phyloP scores from a whole-genome alignment of 2,888 invertebrate species.

The Alloplasta piceator region DNA sequence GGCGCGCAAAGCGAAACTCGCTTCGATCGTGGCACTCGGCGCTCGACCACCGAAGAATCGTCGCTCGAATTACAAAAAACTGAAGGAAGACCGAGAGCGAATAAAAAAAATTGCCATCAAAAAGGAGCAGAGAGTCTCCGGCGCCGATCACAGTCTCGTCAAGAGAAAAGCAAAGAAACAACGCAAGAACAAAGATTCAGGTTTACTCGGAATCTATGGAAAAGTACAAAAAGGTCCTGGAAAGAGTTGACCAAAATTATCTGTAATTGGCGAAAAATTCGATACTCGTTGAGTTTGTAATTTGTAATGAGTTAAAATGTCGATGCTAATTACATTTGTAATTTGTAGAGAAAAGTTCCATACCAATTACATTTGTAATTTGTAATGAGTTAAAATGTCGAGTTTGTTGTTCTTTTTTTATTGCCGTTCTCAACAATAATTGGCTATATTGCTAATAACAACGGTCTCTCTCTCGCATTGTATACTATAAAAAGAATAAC shows the following conservation, averaged over 20 bases:
- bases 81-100: conserved; percentile 86
- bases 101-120: conserved; percentile 83
- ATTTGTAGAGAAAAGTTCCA: too few relatives aligned
- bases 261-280: too few relatives aligned
- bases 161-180: conserved; percentile 64
- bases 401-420: conserved; percentile 65
- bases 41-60: conserved; percentile 91
- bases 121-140: conserved; percentile 77
- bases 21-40: conserved; percentile 91
- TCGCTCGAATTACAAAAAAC: conserved; percentile 89
- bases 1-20: conserved; percentile 91
- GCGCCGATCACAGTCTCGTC: conserved; percentile 70
- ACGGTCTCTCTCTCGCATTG: conserved; percentile 65
- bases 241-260: conserved; percentile 61
- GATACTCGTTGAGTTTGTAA: too few relatives aligned
- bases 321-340: too few relatives aligned
- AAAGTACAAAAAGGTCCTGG: conserved; percentile 73
- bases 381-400: too few relatives aligned
- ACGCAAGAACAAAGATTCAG: conserved; percentile 51
- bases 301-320: too few relatives aligned
- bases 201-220: conserved; percentile 77
- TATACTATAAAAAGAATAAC: conserved; percentile 78
- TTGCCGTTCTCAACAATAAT: conserved; percentile 72
- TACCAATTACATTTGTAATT: too few relatives aligned
- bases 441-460: conserved; percentile 72